These are phyloP conservation scores for Meriones unguiculatus DNA, from an alignment of 2,113 vertebrate genomes.

Conservation along the genomic window DNA sequence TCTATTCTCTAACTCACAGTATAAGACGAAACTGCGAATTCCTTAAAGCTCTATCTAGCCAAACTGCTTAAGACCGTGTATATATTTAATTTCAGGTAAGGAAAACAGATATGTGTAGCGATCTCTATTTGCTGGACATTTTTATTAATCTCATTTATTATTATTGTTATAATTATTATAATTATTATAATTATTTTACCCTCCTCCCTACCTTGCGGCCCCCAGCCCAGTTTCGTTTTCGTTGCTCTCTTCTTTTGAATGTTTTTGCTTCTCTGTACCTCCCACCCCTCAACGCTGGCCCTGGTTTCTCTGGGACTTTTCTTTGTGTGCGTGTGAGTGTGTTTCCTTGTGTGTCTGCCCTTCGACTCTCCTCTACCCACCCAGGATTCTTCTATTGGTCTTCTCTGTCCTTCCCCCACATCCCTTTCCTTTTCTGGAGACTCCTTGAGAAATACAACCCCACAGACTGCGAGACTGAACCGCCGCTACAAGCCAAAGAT, in stretches of 20 bases:
- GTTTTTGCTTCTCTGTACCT: constrained; percentile 69
- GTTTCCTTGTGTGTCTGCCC: constrained; percentile 71
- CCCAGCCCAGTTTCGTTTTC: constrained; percentile 81
- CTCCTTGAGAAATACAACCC: constrained; percentile 82
- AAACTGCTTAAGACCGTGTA: constrained; percentile 97
- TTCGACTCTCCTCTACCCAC: constrained; percentile 63
- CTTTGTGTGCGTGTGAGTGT: constrained; percentile 80
- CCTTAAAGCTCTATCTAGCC: constrained; percentile 96
- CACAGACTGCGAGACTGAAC: constrained; percentile 90
- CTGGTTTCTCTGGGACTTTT: constrained; percentile 79
- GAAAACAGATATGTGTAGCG: constrained; percentile 88
- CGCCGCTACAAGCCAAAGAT: constrained; percentile 99
- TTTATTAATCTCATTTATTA: constrained; percentile 84
- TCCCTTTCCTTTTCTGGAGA: constrained; percentile 65
- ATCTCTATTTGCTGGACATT: constrained; percentile 91
- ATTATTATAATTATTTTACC: constrained; percentile 86
- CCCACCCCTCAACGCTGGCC: constrained; percentile 63
- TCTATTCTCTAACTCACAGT: constrained; percentile 93
- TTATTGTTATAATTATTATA: constrained; percentile 86
- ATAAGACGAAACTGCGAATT: constrained; percentile 89
- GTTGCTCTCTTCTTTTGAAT: constrained; percentile 71
- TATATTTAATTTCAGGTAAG: constrained; percentile 98
- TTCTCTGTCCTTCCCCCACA: constrained; percentile 50
- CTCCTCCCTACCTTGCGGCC: constrained; percentile 9
- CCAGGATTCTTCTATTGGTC: constrained; percentile 75